Percentiles rank a stretch among this genome's conserved stretches.
Conservation (phyloP, 30 jellyfish, hydroid and myxozoan genomes). For the Turritopsis dohrnii region DNA sequence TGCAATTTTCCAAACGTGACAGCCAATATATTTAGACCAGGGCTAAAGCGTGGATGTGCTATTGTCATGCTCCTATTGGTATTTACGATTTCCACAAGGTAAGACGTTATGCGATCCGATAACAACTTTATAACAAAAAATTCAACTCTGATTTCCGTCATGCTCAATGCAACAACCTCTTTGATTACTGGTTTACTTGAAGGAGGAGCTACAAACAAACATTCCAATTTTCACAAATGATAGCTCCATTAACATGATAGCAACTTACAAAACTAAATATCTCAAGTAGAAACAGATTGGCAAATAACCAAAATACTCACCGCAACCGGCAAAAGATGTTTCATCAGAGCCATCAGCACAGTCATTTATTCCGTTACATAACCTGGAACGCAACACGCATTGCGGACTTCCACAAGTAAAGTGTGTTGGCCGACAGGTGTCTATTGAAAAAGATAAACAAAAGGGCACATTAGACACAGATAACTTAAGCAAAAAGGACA, state of each 20-base stretch:
- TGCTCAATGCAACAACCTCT: neutral
- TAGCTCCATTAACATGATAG: neutral
- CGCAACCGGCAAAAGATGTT: conserved; percentile 23
- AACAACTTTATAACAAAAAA: neutral
- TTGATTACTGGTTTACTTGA: neutral
- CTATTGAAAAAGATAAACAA: neutral
- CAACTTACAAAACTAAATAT: neutral
- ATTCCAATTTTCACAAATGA: neutral
- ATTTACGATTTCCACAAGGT: conserved; percentile 9
- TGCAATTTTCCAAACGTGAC: neutral
- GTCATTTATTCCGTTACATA: conserved; percentile 13
- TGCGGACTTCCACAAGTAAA: neutral
- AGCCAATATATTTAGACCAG: neutral
- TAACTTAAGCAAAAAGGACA: neutral
- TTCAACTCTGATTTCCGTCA: neutral
- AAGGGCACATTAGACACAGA: neutral
- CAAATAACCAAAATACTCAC: conserved; percentile 7
- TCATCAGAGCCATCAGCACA: conserved; percentile 32
- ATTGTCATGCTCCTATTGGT: neutral
- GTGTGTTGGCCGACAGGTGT: neutral
- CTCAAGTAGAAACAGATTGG: neutral
- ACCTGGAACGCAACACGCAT: neutral
- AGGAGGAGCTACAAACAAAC: neutral
- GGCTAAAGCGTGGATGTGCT: neutral
- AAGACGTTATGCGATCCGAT: conserved; percentile 3